Percentiles rank a stretch among this genome's conserved stretches.
These are phyloP conservation scores for Deroplatys truncata DNA, from an alignment of 2,888 invertebrate species.

Conservation along the genomic window DNA sequence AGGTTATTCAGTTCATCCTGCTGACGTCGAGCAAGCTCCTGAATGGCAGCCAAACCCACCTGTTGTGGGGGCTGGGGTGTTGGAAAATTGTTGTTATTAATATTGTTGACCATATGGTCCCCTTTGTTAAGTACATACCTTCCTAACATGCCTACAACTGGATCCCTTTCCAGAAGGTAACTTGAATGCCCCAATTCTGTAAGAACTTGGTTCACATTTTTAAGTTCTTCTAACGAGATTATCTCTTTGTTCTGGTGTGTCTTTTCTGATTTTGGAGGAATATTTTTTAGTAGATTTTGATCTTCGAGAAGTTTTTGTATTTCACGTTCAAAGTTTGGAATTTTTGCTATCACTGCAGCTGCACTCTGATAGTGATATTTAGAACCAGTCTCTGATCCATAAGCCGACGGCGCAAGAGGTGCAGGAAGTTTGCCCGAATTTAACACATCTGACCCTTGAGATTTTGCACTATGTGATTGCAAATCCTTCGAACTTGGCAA, in stretches of 20 bases:
- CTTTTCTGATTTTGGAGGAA: conserved; percentile 57
- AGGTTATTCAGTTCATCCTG: conserved; percentile 48
- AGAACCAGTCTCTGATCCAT: conserved; percentile 1
- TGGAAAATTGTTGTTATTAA: conserved; percentile 24
- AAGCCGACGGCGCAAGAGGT: conserved; percentile 8
- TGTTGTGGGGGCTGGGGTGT: conserved; percentile 16
- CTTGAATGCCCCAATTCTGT: conserved; percentile 35
- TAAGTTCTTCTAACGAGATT: conserved; percentile 48
- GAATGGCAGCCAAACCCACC: conserved; percentile 73
- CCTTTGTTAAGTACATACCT: conserved; percentile 31
- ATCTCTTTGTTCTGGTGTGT: conserved; percentile 59
- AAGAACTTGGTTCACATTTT: conserved; percentile 38
- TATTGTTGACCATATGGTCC: conserved; percentile 17
- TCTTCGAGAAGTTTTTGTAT: conserved; percentile 74
- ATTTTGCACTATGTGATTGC: background rate
- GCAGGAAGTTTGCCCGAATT: conserved; percentile 41
- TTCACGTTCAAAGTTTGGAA: conserved; percentile 68
- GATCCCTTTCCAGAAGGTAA: conserved; percentile 21
- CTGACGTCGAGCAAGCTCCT: conserved; percentile 62
- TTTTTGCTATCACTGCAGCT: conserved; percentile 19
- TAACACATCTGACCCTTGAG: conserved; percentile 6
- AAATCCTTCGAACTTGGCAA: conserved; percentile 34
- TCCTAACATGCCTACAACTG: conserved; percentile 30
- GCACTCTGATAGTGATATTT: conserved; percentile 18
- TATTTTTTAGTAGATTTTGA: conserved; percentile 59